A percentile compares a stretch with the other conserved stretches of the same genome.
Evolutionary conservation across 2,113 vertebrate species (phyloP).

Genomic region (Spermophilus dauricus): DNA sequence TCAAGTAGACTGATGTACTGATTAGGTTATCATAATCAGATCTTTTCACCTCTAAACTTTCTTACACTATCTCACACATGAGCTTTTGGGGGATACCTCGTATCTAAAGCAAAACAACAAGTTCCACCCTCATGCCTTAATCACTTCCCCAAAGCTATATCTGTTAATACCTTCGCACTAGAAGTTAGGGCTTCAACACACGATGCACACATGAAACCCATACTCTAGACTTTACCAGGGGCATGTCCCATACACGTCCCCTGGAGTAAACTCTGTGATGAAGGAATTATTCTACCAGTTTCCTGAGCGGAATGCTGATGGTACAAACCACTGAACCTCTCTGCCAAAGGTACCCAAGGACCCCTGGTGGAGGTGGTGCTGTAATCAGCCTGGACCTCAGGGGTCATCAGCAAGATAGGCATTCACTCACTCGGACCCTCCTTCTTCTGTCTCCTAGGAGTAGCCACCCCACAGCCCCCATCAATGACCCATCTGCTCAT

Average conservation of each 20-base stretch:
- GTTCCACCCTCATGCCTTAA: neutral
- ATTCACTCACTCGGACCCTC: too few relatives aligned
- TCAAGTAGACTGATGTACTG: too few relatives aligned
- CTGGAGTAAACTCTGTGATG: neutral
- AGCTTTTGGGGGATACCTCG: too few relatives aligned
- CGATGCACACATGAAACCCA: neutral
- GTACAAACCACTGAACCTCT: neutral
- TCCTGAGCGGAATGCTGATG: neutral
- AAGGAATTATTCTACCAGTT: neutral
- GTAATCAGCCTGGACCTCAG: neutral
- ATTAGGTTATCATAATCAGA: too few relatives aligned
- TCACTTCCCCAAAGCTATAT: too few relatives aligned
- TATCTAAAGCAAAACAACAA: neutral
- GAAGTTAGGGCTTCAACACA: too few relatives aligned
- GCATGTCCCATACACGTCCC: rapidly evolving
- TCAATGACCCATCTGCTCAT: too few relatives aligned
- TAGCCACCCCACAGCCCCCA: neutral
- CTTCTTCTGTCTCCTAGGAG: rapidly evolving
- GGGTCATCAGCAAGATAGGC: neutral
- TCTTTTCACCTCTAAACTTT: too few relatives aligned
- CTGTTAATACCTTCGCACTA: neutral
- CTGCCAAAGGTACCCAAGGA: rapidly evolving
- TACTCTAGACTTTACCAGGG: neutral
- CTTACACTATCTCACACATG: too few relatives aligned
- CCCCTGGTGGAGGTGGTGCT: neutral